Conservation (phyloP, 1,140 invertebrate species). For the Pseudomyrmex gracilis region DNA sequence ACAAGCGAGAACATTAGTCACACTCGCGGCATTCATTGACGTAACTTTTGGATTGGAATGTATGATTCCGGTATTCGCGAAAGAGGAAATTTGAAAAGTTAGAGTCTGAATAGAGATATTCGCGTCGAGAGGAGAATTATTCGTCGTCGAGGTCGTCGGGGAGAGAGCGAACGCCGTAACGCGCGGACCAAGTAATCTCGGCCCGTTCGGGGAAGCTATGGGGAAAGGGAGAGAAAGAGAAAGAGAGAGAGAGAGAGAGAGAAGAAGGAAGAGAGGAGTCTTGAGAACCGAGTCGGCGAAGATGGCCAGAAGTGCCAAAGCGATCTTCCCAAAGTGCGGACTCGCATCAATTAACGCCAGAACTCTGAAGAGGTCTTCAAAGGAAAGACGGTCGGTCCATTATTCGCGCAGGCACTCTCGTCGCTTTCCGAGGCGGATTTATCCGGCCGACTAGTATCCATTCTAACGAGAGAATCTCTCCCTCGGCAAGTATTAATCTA, state of each 20-base stretch:
- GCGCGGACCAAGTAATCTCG: slow-evolving; percentile 77
- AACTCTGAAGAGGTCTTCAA: slow-evolving; percentile 78
- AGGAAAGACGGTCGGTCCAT: slow-evolving; percentile 69
- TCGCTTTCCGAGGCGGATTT: slow-evolving; percentile 63
- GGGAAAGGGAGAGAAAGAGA: too few relatives aligned
- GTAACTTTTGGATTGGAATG: slow-evolving; percentile 22
- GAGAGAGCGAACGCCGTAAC: slow-evolving; percentile 53
- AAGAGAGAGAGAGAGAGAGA: too few relatives aligned
- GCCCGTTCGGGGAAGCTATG: slow-evolving; percentile 62
- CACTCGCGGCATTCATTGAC: background rate
- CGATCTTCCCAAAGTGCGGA: slow-evolving; percentile 77
- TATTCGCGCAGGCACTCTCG: slow-evolving; percentile 65
- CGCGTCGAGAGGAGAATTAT: slow-evolving; percentile 49
- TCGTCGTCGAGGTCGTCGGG: slow-evolving; percentile 37
- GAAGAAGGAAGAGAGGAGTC: slow-evolving; percentile 34
- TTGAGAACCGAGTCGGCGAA: slow-evolving; percentile 48
- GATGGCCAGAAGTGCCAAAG: slow-evolving; percentile 66
- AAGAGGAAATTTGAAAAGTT: slow-evolving; percentile 61
- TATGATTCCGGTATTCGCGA: background rate
- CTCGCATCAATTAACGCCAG: slow-evolving; percentile 81
- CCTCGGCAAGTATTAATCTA: slow-evolving; percentile 65
- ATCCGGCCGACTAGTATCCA: slow-evolving; percentile 56
- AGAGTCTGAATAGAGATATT: slow-evolving; percentile 34
- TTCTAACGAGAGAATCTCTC: slow-evolving; percentile 50
- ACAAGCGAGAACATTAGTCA: background rate